Percentiles rank a stretch among this genome's conserved stretches.
These are phyloP conservation scores for Lampris megalopsis DNA, from an alignment of 2,113 vertebrate genomes.

Conservation along the genomic window DNA sequence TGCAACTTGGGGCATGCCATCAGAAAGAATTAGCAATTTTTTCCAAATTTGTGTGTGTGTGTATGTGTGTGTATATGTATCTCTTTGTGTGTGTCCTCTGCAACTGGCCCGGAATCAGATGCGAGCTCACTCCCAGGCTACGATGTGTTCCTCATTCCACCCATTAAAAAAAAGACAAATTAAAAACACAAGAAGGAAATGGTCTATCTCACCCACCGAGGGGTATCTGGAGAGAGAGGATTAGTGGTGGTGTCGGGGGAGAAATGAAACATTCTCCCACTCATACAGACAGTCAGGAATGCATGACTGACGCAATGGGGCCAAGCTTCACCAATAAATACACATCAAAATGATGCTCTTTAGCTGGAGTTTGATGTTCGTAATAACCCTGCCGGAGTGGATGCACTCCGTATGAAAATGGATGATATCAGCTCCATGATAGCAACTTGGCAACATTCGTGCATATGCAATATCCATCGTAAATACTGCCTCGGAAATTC, in stretches of 20 bases:
- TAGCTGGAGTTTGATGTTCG: conserved; percentile 29
- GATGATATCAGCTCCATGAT: conserved; percentile 13
- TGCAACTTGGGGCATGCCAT: neutral
- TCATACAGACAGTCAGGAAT: conserved; percentile 52
- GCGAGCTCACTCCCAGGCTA: conserved; percentile 22
- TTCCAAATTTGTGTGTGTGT: neutral
- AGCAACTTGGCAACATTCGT: conserved; percentile 30
- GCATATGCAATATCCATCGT: conserved; percentile 49
- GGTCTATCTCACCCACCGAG: conserved; percentile 47
- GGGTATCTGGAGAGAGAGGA: conserved; percentile 58
- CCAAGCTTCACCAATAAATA: conserved; percentile 46
- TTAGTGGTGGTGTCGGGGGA: conserved; percentile 57
- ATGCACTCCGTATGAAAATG: conserved; percentile 35
- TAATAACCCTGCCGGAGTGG: conserved; percentile 39
- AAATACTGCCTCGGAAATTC: conserved; percentile 46
- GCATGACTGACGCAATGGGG: conserved; percentile 58
- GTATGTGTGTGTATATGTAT: neutral
- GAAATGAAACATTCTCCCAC: conserved; percentile 53
- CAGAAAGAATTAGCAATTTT: neutral
- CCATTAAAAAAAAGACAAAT: conserved; percentile 55
- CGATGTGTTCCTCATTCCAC: conserved; percentile 35
- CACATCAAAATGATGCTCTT: conserved; percentile 29
- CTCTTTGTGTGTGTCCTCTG: neutral
- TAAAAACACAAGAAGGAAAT: conserved; percentile 49
- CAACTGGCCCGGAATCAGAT: conserved; percentile 37